Conservation (phyloP, 2,888 invertebrate species). For the Hemithea aestivaria region DNA sequence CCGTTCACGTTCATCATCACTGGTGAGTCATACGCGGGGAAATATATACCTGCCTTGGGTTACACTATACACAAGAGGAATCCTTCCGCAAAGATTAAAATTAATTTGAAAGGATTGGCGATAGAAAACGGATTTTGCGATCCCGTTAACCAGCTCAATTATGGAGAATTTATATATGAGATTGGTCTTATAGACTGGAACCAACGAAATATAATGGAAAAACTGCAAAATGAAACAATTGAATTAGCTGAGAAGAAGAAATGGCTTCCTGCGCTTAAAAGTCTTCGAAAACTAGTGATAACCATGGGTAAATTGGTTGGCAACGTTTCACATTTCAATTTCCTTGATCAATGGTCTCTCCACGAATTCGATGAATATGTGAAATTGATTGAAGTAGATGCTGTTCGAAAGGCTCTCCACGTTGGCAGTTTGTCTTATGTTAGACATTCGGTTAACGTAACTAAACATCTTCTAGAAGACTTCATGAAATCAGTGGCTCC, state of each 20-base stretch:
- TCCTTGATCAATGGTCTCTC: slow-evolving; percentile 47
- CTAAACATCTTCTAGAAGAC: slow-evolving; percentile 1
- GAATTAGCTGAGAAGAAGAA: slow-evolving; percentile 81
- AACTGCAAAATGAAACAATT: slow-evolving; percentile 77
- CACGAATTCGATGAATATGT: neutral
- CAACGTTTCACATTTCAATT: slow-evolving; percentile 2
- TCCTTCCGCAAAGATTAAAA: neutral
- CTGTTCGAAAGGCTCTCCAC: slow-evolving; percentile 8
- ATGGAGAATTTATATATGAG: slow-evolving; percentile 88
- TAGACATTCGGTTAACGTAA: neutral
- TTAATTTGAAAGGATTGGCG: slow-evolving; percentile 78
- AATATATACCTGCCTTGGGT: slow-evolving; percentile 85
- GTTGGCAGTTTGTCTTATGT: slow-evolving; percentile 5
- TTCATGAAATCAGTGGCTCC: slow-evolving; percentile 12
- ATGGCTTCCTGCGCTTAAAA: slow-evolving; percentile 80
- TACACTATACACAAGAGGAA: slow-evolving; percentile 81
- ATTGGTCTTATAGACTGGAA: slow-evolving; percentile 84
- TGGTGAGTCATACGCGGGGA: slow-evolving; percentile 94
- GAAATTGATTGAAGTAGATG: neutral
- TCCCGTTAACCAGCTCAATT: slow-evolving; percentile 87
- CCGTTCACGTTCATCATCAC: slow-evolving; percentile 89
- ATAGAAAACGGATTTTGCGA: slow-evolving; percentile 91
- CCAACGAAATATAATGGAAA: slow-evolving; percentile 77
- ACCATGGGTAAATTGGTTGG: slow-evolving; percentile 67
- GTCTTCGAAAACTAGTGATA: slow-evolving; percentile 74